Percentiles rank a stretch among this genome's conserved stretches.
Evolutionary conservation across 2,888 invertebrate genomes (phyloP).

Genomic region (Platycnemis pennipes): DNA sequence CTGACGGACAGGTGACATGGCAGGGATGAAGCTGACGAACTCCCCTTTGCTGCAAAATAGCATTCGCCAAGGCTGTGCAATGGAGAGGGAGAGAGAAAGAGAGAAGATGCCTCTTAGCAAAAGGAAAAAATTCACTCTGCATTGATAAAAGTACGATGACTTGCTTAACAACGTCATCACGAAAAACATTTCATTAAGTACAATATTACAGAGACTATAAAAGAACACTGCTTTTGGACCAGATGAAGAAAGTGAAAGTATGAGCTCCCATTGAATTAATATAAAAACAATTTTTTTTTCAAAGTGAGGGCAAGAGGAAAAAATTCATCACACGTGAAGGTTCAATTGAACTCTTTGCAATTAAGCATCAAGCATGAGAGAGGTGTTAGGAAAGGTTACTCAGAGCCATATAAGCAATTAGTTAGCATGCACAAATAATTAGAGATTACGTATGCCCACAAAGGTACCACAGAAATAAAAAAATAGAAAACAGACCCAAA

Average conservation of each 20-base stretch:
- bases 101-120: conserved; percentile 49
- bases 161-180: background rate
- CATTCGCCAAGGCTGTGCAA: conserved; percentile 93
- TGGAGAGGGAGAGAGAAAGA: conserved; percentile 38
- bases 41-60: conserved; percentile 90
- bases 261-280: background rate
- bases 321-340: too few relatives aligned
- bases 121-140: background rate
- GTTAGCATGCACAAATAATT: background rate
- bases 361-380: background rate
- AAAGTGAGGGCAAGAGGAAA: background rate
- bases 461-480: background rate
- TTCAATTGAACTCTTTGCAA: too few relatives aligned
- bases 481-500: background rate
- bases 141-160: background rate
- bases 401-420: background rate
- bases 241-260: background rate
- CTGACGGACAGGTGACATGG: conserved; percentile 56
- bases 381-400: background rate
- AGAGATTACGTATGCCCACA: background rate
- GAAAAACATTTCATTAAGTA: background rate
- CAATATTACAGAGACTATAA: background rate
- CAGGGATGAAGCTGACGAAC: conserved; percentile 38
- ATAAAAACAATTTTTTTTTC: background rate
- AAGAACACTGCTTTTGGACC: background rate